Percentiles rank a stretch among this genome's conserved stretches.
phyloP scores from a whole-genome alignment of 2,888 invertebrate species.

The Eristalinus aeneus region DNA sequence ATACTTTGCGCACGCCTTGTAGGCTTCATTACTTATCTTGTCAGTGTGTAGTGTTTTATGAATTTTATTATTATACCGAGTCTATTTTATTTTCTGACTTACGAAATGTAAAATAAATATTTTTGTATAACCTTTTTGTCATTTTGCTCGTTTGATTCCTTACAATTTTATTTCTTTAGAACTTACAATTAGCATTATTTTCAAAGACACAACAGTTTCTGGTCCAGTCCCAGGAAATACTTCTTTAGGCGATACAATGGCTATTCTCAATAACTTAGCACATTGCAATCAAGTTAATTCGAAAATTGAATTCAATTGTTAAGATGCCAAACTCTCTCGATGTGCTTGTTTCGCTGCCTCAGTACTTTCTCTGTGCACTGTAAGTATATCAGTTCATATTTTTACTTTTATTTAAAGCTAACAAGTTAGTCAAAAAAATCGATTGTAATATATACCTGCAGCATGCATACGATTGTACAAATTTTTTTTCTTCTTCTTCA shows the following conservation, averaged over 20 bases:
- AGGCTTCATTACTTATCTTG: slow-evolving; percentile 54
- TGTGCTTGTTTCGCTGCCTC: slow-evolving; percentile 70
- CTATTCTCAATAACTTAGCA: slow-evolving; percentile 76
- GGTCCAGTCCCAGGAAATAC: slow-evolving; percentile 81
- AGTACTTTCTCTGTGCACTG: slow-evolving; percentile 75
- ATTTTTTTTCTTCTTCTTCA: slow-evolving; percentile 80
- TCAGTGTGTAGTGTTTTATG: slow-evolving; percentile 48
- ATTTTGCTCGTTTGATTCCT: slow-evolving; percentile 67
- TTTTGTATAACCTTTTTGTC: slow-evolving; percentile 67
- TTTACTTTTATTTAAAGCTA: slow-evolving; percentile 71
- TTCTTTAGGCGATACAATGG: slow-evolving; percentile 71
- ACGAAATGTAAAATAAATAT: slow-evolving; percentile 70
- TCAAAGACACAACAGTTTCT: slow-evolving; percentile 81
- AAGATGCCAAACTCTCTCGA: slow-evolving; percentile 72
- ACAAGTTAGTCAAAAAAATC: slow-evolving; percentile 58
- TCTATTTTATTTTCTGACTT: slow-evolving; percentile 65
- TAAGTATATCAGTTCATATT: slow-evolving; percentile 70
- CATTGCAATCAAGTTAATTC: slow-evolving; percentile 74
- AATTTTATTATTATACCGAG: slow-evolving; percentile 51
- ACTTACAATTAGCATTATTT: slow-evolving; percentile 73
- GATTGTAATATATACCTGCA: slow-evolving; percentile 74
- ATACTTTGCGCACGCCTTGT: slow-evolving; percentile 69
- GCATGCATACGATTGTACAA: slow-evolving; percentile 79
- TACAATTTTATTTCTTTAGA: slow-evolving; percentile 69
- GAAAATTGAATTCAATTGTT: slow-evolving; percentile 66